These are phyloP conservation scores for Drosophila athabasca DNA, from an alignment of 1,140 invertebrate genomes.

Conservation along the genomic window DNA sequence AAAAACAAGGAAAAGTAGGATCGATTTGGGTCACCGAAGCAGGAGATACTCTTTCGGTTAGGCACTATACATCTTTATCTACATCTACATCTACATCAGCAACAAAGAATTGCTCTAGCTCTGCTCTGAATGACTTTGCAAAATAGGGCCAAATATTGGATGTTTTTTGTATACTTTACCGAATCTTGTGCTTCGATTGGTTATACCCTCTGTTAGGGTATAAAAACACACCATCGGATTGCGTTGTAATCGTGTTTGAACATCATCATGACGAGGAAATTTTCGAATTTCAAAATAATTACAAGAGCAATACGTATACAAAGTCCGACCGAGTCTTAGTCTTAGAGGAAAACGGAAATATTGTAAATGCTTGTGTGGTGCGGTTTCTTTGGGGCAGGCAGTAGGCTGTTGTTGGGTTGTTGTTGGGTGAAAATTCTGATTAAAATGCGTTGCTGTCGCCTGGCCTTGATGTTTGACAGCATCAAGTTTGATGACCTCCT, in stretches of 20 bases:
- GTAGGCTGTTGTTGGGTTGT: conserved; percentile 7
- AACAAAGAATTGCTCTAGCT: no score
- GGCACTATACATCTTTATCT: no score
- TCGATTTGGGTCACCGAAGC: no score
- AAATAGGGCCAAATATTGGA: no score
- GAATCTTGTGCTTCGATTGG: not conserved
- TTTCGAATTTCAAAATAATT: conserved; percentile 80
- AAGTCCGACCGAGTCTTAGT: no score
- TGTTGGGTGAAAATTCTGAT: conserved; percentile 21
- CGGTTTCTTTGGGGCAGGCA: conserved; percentile 1
- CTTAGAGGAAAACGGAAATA: conserved; percentile 37
- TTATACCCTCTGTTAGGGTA: not conserved
- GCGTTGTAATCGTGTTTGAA: conserved; percentile 51
- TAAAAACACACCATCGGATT: conserved; percentile 12
- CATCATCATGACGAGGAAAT: conserved; percentile 53
- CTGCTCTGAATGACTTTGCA: no score
- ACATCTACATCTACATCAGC: no score
- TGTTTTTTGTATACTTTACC: no score
- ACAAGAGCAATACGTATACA: conserved; percentile 32
- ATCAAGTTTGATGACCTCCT: conserved; percentile 58
- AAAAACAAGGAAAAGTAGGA: conserved; percentile 2
- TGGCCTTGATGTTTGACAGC: conserved; percentile 46
- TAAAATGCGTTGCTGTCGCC: conserved; percentile 40
- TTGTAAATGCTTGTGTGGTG: conserved; percentile 8
- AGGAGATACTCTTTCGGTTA: no score